Evolutionary conservation across 2,797 vertebrate species (phyloP), one percentile per base, ranked within the genome.

Genomic region (Coluber constrictor): DNA sequence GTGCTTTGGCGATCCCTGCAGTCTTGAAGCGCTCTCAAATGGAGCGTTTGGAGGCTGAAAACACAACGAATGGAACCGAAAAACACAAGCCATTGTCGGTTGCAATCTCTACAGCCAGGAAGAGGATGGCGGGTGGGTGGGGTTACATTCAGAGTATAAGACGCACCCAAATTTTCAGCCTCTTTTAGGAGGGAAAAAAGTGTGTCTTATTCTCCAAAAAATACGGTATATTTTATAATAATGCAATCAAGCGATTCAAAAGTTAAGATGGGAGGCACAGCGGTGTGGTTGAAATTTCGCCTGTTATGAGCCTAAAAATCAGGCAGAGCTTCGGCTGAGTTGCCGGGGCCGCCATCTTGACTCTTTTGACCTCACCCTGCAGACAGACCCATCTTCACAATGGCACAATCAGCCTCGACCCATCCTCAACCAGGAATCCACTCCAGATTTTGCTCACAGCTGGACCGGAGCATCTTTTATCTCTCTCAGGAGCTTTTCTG

Each of bases 381-480:
- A 23, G 18, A 43, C 18, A 43, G 60, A 29, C 4, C 61, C 27
- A 5, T 63, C 61, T 63, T 63, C 32, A 47, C 37, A 29, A 29
- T 1, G 20, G 32, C 9, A 47, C 4, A 9, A 20, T 79, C 32
- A 4, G 16, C 10, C 88, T 92, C 4, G 10, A 79, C 29, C 89
- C 37, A 3, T 66, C 18, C 0, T 20, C 23, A 56, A 54, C 29
- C 54, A 55, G 60, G 87, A 66, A 88, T 88, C 25, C 47, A 18
- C 16, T 3, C 16, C 88, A 18, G 1, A 1, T 63, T 91, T 96
- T 37, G 47, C 54, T 79, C 18, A 51, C 29, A 0, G 1, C 63
- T 25, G 16, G 2, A 43, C 4, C 13, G 1, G 32, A 61, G 16
- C 0, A 9, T 29, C 61, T 3, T 3, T 43, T 1, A 32, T 5